phyloP scores from a whole-genome alignment of 2,888 invertebrate species.

The Phortica magna region DNA sequence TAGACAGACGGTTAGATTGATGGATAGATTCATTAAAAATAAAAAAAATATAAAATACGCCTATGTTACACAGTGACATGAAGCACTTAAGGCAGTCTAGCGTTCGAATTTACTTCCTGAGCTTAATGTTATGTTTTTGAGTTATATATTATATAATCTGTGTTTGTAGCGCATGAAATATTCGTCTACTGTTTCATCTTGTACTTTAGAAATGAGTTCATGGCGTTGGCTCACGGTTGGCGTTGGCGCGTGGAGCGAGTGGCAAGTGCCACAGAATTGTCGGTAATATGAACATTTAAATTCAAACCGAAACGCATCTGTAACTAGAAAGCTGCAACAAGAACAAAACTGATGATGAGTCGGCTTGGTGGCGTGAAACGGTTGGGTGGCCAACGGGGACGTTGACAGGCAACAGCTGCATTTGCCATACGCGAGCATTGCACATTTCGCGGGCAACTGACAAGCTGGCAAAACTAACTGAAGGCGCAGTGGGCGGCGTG shows the following conservation, averaged over 20 bases:
- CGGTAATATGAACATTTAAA: slow-evolving; percentile 70
- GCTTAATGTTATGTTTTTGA: no score
- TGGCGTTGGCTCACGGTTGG: slow-evolving; percentile 22
- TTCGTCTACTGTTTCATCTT: no score
- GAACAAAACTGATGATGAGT: slow-evolving; percentile 25
- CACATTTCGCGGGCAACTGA: background rate
- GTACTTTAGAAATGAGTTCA: background rate
- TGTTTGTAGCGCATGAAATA: no score
- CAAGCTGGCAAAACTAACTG: background rate
- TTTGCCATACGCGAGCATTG: background rate
- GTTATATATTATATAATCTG: no score
- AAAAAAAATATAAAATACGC: no score
- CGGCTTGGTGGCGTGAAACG: slow-evolving; percentile 14
- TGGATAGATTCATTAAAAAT: no score
- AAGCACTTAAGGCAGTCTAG: background rate
- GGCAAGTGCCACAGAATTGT: slow-evolving; percentile 55
- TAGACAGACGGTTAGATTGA: no score
- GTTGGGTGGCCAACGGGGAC: background rate
- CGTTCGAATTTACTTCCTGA: no score
- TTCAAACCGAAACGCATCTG: slow-evolving; percentile 70
- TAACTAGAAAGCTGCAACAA: slow-evolving; percentile 48
- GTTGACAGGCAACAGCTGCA: background rate
- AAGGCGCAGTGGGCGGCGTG: slow-evolving; percentile 43
- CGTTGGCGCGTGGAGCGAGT: slow-evolving; percentile 43
- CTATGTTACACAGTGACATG: no score